These are phyloP conservation scores for Drosophila yakuba DNA, from an alignment of 1,140 invertebrate genomes.

Conservation along the genomic window DNA sequence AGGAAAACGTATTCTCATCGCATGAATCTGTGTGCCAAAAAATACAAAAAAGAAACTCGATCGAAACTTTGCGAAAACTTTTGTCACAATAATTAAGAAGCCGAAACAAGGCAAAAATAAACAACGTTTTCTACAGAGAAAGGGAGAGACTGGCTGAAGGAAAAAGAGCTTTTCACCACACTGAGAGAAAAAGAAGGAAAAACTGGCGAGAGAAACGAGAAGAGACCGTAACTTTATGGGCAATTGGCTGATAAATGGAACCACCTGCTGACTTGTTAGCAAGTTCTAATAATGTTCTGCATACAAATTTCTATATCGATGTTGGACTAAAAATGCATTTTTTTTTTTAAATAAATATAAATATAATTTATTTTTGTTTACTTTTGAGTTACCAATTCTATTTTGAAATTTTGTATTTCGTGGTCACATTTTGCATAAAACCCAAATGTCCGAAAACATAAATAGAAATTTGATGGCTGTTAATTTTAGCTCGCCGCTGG, in stretches of 20 bases:
- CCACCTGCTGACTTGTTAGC: constrained; percentile 20
- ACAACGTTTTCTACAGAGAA: not conserved
- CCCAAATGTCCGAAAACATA: constrained; percentile 29
- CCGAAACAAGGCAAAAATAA: constrained; percentile 16
- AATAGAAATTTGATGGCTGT: constrained; percentile 50
- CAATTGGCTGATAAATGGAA: constrained; percentile 17
- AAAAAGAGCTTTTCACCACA: constrained; percentile 39
- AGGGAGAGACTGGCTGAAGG: not conserved
- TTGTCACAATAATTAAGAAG: constrained; percentile 21
- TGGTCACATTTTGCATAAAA: not conserved
- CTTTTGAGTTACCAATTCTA: too few relatives aligned
- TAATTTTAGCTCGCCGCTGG: constrained; percentile 28
- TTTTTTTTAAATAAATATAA: too few relatives aligned
- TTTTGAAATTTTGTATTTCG: not conserved
- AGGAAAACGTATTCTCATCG: constrained; percentile 1
- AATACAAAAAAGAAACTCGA: constrained; percentile 25
- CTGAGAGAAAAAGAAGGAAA: constrained; percentile 9
- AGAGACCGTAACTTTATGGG: constrained; percentile 9
- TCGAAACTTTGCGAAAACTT: constrained; percentile 44
- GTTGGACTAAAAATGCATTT: not conserved
- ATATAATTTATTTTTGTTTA: too few relatives aligned
- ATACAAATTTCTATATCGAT: too few relatives aligned
- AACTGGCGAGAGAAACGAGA: not conserved
- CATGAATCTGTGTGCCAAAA: constrained; percentile 15
- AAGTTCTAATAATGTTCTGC: not conserved